Evolutionary conservation across 1,140 invertebrate genomes (phyloP).

Genomic region (Sipha flava): DNA sequence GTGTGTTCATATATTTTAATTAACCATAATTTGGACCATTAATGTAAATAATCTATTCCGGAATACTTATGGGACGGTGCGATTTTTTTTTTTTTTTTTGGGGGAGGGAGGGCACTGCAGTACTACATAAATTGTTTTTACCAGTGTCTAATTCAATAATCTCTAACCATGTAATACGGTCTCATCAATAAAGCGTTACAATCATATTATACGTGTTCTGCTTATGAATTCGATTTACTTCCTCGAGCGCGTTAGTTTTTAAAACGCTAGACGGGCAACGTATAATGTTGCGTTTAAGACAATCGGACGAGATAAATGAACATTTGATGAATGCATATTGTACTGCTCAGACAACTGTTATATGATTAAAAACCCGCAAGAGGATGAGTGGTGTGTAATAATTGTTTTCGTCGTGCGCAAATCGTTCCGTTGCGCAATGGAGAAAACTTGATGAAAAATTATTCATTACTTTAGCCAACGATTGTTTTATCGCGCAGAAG

Average conservation of each 20-base stretch:
- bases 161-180: background rate
- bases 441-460: no score
- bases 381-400: background rate
- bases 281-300: no score
- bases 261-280: background rate
- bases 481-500: no score
- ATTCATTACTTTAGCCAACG: no score
- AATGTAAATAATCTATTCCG: background rate
- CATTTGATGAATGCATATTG: background rate
- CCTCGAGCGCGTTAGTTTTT: background rate
- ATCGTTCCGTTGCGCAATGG: no score
- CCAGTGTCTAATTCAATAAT: background rate
- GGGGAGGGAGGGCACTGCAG: no score
- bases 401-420: background rate
- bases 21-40: background rate
- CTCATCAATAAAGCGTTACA: background rate
- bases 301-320: background rate
- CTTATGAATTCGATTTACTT: background rate
- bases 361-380: no score
- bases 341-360: no score
- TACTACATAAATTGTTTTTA: background rate
- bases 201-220: background rate
- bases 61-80: background rate
- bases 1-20: background rate
- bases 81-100: no score